Conservation (phyloP, 2,888 invertebrate genomes). For the Lamproptera curius region DNA sequence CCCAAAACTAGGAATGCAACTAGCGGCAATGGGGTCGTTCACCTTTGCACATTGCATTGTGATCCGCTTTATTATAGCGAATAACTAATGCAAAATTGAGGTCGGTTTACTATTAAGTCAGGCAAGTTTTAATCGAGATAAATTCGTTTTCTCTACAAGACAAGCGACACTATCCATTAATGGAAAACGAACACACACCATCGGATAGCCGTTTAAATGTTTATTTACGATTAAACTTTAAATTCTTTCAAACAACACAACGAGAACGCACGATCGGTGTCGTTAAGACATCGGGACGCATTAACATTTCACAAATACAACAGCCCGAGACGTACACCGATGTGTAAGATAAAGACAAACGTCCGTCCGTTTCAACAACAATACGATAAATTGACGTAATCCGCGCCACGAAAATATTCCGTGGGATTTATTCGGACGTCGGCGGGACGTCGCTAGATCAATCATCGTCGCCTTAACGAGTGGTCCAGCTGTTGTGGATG, state of each 20-base stretch:
- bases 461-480: constrained; percentile 73
- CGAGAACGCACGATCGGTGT: background rate
- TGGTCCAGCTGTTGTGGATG: constrained; percentile 61
- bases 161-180: no score
- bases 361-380: constrained; percentile 23
- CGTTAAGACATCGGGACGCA: background rate
- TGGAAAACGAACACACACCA: no score
- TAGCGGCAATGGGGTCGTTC: constrained; percentile 12
- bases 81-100: no score
- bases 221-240: no score
- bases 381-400: constrained; percentile 33
- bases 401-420: constrained; percentile 39
- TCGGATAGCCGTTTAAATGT: no score
- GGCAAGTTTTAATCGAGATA: no score
- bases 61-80: no score
- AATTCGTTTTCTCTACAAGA: no score
- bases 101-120: no score
- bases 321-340: background rate
- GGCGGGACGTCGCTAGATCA: constrained; percentile 51
- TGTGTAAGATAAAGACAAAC: constrained; percentile 9
- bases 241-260: no score
- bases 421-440: constrained; percentile 35
- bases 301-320: background rate
- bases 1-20: background rate
- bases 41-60: no score